phyloP scores from a whole-genome alignment of 2,888 invertebrate species.

The Desoria tigrina region DNA sequence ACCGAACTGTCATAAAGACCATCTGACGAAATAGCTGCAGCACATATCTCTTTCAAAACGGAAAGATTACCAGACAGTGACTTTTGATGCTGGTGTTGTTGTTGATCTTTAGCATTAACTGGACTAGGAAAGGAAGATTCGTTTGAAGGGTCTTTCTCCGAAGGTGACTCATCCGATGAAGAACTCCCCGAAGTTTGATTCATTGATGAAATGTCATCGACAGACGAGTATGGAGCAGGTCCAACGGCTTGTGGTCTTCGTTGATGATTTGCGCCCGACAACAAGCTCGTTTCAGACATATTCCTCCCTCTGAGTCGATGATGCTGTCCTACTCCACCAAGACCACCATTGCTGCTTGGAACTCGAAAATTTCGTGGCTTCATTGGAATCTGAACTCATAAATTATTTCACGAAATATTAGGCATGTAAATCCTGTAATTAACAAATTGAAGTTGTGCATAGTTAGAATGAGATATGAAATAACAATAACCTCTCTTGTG shows the following conservation, averaged over 20 bases:
- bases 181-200: slow-evolving; percentile 80
- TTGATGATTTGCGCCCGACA: slow-evolving; percentile 25
- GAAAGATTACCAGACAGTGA: slow-evolving; percentile 55
- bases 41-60: slow-evolving; percentile 39
- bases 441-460: not conserved
- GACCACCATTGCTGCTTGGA: not conserved
- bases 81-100: slow-evolving; percentile 63
- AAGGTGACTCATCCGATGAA: slow-evolving; percentile 73
- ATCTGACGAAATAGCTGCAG: slow-evolving; percentile 25
- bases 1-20: slow-evolving; percentile 32
- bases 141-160: slow-evolving; percentile 59
- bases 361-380: slow-evolving; percentile 21
- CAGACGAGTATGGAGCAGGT: slow-evolving; percentile 66
- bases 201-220: slow-evolving; percentile 77
- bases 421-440: too few relatives aligned
- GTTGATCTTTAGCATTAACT: slow-evolving; percentile 64
- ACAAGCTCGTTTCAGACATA: slow-evolving; percentile 42
- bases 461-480: not conserved
- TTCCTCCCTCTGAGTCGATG: slow-evolving; percentile 35
- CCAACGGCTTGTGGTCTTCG: slow-evolving; percentile 27
- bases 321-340: slow-evolving; percentile 12
- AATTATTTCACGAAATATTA: not conserved
- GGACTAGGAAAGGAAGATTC: slow-evolving; percentile 24
- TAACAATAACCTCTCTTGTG: slow-evolving; percentile 48
- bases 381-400: slow-evolving; percentile 27